Evolutionary conservation across 2,797 vertebrate species (phyloP), one percentile per base, ranked within the genome.

Genomic region (Pseudochirops cupreus): DNA sequence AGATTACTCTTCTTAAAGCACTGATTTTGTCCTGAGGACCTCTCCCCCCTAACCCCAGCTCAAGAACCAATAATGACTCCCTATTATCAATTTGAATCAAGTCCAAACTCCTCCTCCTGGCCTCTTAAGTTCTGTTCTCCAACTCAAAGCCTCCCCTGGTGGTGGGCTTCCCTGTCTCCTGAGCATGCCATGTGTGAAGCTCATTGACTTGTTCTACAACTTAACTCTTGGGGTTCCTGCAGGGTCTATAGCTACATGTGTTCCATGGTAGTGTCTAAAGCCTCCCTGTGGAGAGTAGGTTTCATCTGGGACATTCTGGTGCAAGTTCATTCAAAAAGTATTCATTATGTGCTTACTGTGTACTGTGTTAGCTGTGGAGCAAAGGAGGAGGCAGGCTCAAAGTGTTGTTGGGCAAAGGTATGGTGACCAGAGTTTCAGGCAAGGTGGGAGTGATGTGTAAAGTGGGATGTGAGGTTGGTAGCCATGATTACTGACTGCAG

Each of bases 1-100:
- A 59, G 12, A 0, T 56, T 21, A 91, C 39, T 93, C 24, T 33
- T 96, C 6, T 96, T 39, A 93, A 96, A 91, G 67, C 56, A 46
- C 92, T 91, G 14, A 53, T 95, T 31, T 92, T 29, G 74, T 92
- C 91, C 46, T 91, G 57, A 87, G 31, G 74, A 53, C 9, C 52
- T 53, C 5, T 11, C 54, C 39, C n/a, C n/a, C n/a, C n/a, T n/a
- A n/a, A n/a, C 28, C 26, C 58, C 24, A 93, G 91, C 54, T 90
- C 67, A 52, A n/a, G 53, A 93, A 91, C 39, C 91, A 33, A 54
- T 10, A 91, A 0, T 26, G 16, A 46, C 26, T 91, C 89, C 33
- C 67, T 74, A 21, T 55, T 93, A 53, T 58, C 95, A 91, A 21
- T 29, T 26, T 57, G 56, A 55, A 90, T 24, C 90, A 5, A 31